Evolutionary conservation across 2,113 vertebrate species (phyloP).

Genomic region (Hippocampus abdominalis): DNA sequence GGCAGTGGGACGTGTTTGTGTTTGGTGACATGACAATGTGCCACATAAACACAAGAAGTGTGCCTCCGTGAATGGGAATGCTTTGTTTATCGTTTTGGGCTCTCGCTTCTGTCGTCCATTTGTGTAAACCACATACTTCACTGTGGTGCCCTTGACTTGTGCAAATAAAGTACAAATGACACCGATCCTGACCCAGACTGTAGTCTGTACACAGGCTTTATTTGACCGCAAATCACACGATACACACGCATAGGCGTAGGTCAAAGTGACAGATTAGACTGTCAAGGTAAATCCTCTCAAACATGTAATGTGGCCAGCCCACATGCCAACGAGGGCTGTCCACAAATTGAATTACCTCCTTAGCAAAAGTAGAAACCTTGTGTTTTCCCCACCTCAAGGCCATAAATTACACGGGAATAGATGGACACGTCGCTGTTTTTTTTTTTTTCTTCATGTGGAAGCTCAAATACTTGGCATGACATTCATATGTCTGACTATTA

Average conservation of each 20-base stretch:
- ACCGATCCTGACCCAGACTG: background rate
- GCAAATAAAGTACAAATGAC: background rate
- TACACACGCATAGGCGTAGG: background rate
- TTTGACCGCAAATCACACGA: background rate
- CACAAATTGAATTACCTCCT: conserved; percentile 49
- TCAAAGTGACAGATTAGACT: background rate
- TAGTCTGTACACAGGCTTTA: background rate
- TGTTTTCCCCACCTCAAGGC: conserved; percentile 51
- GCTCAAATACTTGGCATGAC: conserved; percentile 46
- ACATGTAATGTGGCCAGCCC: conserved; percentile 39
- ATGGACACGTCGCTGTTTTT: conserved; percentile 24
- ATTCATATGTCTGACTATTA: conserved; percentile 27
- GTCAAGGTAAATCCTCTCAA: conserved; percentile 14
- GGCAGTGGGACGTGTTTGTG: no score
- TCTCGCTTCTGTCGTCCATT: no score
- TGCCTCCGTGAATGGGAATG: no score
- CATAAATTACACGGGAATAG: conserved; percentile 56
- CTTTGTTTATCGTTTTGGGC: no score
- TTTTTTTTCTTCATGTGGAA: conserved; percentile 39
- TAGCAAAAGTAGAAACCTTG: conserved; percentile 40
- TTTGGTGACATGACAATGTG: no score
- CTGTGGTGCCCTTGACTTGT: background rate
- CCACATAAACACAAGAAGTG: no score
- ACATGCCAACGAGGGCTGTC: conserved; percentile 35
- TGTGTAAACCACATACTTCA: background rate